These are phyloP conservation scores for Gonioctena quinquepunctata DNA, from an alignment of 1,140 invertebrate species.

Conservation along the genomic window DNA sequence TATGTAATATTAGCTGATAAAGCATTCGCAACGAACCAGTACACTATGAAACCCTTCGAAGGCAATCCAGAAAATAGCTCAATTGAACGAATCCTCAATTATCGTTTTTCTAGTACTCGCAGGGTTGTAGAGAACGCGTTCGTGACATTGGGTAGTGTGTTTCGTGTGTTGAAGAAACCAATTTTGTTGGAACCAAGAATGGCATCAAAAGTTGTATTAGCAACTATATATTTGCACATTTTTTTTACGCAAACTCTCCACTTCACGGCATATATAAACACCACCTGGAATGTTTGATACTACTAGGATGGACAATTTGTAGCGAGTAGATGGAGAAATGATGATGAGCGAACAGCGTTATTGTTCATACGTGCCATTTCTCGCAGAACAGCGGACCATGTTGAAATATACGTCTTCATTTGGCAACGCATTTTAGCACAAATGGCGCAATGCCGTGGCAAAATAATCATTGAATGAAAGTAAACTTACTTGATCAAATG, in stretches of 20 bases:
- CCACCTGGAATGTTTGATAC: not conserved
- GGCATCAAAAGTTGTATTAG: conserved; percentile 40
- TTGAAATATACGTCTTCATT: not conserved
- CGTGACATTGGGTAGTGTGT: conserved; percentile 57
- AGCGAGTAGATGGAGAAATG: not conserved
- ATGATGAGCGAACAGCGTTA: not conserved
- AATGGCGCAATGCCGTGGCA: not conserved
- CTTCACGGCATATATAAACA: not conserved
- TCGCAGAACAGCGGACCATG: not conserved
- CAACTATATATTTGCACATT: conserved; percentile 12
- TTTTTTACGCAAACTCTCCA: not conserved
- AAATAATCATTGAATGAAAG: not conserved
- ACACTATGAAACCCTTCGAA: conserved; percentile 42
- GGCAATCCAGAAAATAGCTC: conserved; percentile 34
- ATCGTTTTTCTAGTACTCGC: conserved; percentile 33
- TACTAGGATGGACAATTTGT: not conserved
- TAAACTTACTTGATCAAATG: not conserved
- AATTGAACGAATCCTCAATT: conserved; percentile 40
- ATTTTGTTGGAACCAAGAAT: conserved; percentile 45
- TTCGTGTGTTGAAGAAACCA: conserved; percentile 53
- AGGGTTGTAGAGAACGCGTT: conserved; percentile 54
- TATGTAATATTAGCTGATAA: conserved; percentile 1
- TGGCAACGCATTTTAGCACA: not conserved
- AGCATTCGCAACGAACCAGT: not conserved
- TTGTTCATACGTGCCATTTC: not conserved